Evolutionary conservation across 2,797 vertebrate genomes (phyloP), one percentile per base, ranked within the genome.

Genomic region (Poecilia gillii): DNA sequence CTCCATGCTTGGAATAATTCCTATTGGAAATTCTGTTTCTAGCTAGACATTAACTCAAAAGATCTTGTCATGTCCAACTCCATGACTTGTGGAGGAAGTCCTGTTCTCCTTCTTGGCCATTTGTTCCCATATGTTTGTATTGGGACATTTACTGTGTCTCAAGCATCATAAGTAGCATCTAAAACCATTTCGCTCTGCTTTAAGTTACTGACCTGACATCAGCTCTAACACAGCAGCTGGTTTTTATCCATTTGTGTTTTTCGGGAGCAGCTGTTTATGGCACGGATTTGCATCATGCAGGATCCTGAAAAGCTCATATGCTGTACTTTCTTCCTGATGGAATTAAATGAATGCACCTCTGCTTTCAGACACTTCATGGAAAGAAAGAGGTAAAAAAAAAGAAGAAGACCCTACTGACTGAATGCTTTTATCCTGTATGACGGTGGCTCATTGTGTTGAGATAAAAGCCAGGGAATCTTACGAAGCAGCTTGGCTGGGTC

Each of bases 391-490:
- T 28, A 9, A 13, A 73, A 68, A 36, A 6, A 72, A 62, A 31
- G 47, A 66, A 77, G 0, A 3, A 43, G 55, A 39, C 45, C 43
- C 12, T 39, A 28, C 20, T 20, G 33, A 33, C 39, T 59, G 71
- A 75, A 55, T 4, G 75, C 83, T 79, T 81, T 85, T 45, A 76
- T 82, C 51, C 75, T 25, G 83, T 53, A 49, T 82, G 81, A 77
- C 25, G 49, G 73, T 1, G 23, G 25, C 68, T 83, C 55, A 83
- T 82, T 79, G 85, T 75, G 53, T 74, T 73, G 75, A 73, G 75
- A 90, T 80, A 83, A 89, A 88, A 90, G 79, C 49, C 1, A 33
- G 51, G 43, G 51, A 76, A 45, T 31, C 73, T 84, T 80, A 66
- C 75, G 84, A 85, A 89, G 81, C 77, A 51, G 75, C 81, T 83